Base-by-base conservation (phyloP, 2,797 vertebrate species). In the Crypturellus tataupa region DNA sequence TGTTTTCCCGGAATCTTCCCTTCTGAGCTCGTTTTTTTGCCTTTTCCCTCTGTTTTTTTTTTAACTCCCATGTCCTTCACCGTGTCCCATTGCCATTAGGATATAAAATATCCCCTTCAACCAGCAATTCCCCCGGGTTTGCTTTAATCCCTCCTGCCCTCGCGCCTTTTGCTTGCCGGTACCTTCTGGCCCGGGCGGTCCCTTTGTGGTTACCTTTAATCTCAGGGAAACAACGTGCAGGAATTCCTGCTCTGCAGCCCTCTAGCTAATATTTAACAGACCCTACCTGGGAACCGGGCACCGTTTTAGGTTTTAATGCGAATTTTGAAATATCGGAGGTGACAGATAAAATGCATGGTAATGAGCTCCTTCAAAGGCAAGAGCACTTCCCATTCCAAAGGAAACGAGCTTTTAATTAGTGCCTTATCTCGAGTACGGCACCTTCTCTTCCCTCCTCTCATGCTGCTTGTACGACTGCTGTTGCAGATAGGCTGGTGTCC, bases 341-440 rank as follows among this genome's bases (percentile, higher is more conserved):
- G 79, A n/a, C 67, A 23, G 78, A 59, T 44, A 10, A 87, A 85
- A 86, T 4, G 13, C 44, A 44, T 23, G 67, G 78, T 73, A 88
- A 82, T 67, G 37, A 73, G 63, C 20, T 55, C 64, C 72, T 91
- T 55, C 67, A 20, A 44, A 83, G 72, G 78, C 33, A 49, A 76
- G 62, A 70, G 88, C 44, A 2, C 44, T 77, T 73, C 79, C 53
- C 60, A n/a, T 85, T 88, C 69, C 39, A 65, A 62, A 91, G 81
- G 72, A 88, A 91, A 46, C 4, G 35, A 89, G 55, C 53, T 84
- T 92, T 96, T 86, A 76, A 88, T 96, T 82, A 87, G 83, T 10
- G 65, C 37, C 81, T 69, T 88, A 40, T 93, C 90, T 87, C 76
- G n/a, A 70, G 42, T 63, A 19, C 64, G 62, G 29, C 46, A 77